phyloP scores from a whole-genome alignment of 2,888 invertebrate genomes.

The Xanthorhoe designata region DNA sequence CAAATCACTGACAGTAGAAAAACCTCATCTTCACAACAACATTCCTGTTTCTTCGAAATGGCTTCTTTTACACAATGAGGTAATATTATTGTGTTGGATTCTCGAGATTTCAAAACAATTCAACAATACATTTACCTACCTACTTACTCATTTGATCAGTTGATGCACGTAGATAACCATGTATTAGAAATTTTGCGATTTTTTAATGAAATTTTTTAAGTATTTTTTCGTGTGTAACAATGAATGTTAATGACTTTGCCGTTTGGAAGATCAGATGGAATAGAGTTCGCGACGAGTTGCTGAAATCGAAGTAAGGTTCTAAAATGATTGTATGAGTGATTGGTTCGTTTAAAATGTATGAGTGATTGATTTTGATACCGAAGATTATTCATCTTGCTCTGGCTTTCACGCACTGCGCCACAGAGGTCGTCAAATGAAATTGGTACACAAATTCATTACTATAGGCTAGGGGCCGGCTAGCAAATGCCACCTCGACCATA shows the following conservation, averaged over 20 bases:
- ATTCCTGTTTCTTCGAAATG: conserved; percentile 17
- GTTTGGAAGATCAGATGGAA: conserved; percentile 74
- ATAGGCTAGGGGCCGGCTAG: no score
- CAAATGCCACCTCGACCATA: no score
- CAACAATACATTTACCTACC: neutral
- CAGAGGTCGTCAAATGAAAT: no score
- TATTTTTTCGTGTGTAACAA: neutral
- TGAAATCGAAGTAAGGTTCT: conserved; percentile 59
- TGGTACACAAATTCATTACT: no score
- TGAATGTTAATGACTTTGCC: conserved; percentile 62
- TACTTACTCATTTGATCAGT: neutral
- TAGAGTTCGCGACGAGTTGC: conserved; percentile 67
- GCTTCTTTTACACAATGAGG: conserved; percentile 57
- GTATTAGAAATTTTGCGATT: neutral
- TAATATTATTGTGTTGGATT: conserved; percentile 44
- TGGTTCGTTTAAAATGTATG: neutral
- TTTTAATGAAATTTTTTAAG: neutral
- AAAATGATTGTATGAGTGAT: neutral
- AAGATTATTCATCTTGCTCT: no score
- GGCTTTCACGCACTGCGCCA: no score
- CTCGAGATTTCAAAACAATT: conserved; percentile 22
- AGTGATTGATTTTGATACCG: no score
- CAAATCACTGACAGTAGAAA: conserved; percentile 17
- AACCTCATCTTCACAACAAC: conserved; percentile 20
- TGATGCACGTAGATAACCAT: conserved; percentile 1